phyloP scores from a whole-genome alignment of 2,888 invertebrate genomes.

The Prosapia bicincta region DNA sequence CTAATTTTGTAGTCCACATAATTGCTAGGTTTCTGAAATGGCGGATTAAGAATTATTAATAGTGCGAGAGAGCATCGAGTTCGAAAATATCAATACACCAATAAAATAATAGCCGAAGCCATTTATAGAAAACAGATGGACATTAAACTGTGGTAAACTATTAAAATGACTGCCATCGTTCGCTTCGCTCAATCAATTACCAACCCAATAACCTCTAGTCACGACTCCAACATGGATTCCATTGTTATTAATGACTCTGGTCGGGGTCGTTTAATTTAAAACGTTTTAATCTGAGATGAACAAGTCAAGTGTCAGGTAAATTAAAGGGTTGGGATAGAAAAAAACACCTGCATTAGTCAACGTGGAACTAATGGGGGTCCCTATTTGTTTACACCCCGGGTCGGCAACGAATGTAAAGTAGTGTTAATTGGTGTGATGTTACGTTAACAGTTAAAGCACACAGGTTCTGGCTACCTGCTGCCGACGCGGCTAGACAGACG shows the following conservation, averaged over 20 bases:
- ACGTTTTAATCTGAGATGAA: background rate
- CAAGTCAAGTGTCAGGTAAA: background rate
- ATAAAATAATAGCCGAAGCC: too few relatives aligned
- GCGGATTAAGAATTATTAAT: too few relatives aligned
- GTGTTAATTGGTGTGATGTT: background rate
- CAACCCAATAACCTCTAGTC: background rate
- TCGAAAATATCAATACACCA: too few relatives aligned
- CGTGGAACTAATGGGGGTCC: background rate
- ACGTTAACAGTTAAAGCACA: background rate
- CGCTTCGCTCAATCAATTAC: background rate
- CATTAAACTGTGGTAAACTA: background rate
- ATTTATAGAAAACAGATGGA: too few relatives aligned
- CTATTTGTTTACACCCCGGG: background rate
- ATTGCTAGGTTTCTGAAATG: too few relatives aligned
- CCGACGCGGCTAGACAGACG: too few relatives aligned
- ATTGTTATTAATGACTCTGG: background rate
- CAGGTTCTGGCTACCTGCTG: background rate
- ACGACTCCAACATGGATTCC: background rate
- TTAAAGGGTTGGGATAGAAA: background rate
- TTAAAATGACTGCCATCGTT: too few relatives aligned
- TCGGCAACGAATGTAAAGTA: background rate
- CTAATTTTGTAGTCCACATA: too few relatives aligned
- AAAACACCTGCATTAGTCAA: background rate
- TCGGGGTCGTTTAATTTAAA: background rate
- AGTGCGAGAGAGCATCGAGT: too few relatives aligned